Evolutionary conservation across 2,113 vertebrate species (phyloP).

Genomic region (Gallinago media): DNA sequence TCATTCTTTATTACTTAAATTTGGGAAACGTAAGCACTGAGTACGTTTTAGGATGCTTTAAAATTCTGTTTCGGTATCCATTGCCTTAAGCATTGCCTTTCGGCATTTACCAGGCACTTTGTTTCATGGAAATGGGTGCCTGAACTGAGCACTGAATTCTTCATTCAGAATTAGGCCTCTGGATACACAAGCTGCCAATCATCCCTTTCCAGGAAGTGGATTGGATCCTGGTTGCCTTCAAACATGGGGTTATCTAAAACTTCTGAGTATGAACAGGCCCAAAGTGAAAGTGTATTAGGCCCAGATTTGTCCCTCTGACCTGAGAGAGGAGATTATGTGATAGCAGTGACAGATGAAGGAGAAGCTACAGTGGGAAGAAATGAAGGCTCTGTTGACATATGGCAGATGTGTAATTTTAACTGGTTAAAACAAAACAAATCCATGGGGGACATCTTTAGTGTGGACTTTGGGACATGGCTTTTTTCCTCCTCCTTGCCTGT

Average conservation of each 20-base stretch:
- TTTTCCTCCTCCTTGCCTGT: not conserved
- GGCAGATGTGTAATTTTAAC: constrained; percentile 31
- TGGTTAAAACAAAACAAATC: not conserved
- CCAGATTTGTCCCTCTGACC: not conserved
- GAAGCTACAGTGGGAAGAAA: not conserved
- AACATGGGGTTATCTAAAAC: not conserved
- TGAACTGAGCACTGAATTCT: not conserved
- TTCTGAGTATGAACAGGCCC: not conserved
- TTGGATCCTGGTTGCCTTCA: not conserved
- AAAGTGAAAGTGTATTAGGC: not conserved
- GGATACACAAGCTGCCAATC: not conserved
- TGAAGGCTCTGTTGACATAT: not conserved
- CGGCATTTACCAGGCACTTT: not conserved
- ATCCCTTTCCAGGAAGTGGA: not conserved
- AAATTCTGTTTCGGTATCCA: not conserved
- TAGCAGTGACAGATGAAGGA: not conserved
- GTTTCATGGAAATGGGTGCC: not conserved
- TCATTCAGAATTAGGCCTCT: not conserved
- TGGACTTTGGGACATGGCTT: not conserved
- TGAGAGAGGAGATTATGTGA: not conserved
- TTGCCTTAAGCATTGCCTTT: not conserved
- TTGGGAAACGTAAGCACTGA: not conserved
- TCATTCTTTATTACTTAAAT: not conserved
- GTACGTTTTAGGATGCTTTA: not conserved
- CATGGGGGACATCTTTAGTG: not conserved